Percentiles rank a stretch among this genome's conserved stretches.
phyloP scores from a whole-genome alignment of 2,797 vertebrate species.

The Mareca strepera region DNA sequence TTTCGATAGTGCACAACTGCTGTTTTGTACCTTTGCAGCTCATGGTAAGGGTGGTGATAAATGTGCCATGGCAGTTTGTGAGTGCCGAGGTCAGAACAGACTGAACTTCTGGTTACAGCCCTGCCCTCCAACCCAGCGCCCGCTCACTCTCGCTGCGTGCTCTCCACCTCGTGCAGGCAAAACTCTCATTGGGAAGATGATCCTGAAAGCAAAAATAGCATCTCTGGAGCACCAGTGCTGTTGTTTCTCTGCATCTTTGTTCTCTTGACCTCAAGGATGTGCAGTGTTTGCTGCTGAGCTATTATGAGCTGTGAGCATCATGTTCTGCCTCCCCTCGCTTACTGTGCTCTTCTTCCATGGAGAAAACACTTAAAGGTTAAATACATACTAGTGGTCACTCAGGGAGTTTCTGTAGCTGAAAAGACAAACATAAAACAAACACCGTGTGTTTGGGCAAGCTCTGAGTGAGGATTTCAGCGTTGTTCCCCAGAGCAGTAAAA shows the following conservation, averaged over 20 bases:
- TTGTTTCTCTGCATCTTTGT: not conserved
- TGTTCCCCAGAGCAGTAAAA: not conserved
- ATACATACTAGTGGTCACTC: not conserved
- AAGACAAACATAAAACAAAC: not conserved
- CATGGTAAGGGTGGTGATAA: fast-evolving
- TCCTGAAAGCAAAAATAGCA: not conserved
- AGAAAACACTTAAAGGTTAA: not conserved
- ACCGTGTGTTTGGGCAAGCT: fast-evolving
- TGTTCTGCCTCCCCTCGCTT: not conserved
- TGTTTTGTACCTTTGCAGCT: not conserved
- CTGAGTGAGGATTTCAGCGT: not conserved
- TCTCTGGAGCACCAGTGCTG: not conserved
- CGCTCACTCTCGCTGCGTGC: fast-evolving
- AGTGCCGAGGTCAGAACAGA: not conserved
- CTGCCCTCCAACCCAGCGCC: too few relatives aligned
- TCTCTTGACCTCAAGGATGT: not conserved
- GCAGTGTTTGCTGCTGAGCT: not conserved
- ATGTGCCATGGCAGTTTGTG: fast-evolving
- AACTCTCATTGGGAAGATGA: not conserved
- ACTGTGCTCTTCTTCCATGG: not conserved
- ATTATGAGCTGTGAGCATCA: not conserved
- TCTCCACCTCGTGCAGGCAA: not conserved
- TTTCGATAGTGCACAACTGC: not conserved
- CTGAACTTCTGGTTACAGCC: too few relatives aligned
- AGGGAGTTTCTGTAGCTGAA: not conserved